Conservation (phyloP, 2,797 vertebrate genomes). For the Fistularia tabacaria region DNA sequence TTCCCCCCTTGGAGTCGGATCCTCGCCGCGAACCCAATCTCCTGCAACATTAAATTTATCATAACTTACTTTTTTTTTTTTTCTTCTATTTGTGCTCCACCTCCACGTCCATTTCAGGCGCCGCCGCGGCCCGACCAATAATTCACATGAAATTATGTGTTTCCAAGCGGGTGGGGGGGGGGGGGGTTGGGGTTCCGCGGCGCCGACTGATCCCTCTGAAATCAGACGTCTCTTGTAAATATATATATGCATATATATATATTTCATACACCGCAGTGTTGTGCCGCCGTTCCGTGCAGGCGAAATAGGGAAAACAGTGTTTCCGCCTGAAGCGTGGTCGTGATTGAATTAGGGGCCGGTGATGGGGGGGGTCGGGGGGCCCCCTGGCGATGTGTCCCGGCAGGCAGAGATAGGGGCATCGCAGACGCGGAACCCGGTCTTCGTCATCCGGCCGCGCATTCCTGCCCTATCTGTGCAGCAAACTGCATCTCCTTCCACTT, state of each 20-base stretch:
- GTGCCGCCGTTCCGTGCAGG: slow-evolving; percentile 11
- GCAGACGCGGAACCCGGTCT: slow-evolving; percentile 68
- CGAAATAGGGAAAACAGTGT: slow-evolving; percentile 26
- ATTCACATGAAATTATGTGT: slow-evolving; percentile 57
- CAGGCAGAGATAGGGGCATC: slow-evolving; percentile 74
- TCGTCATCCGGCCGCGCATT: slow-evolving; percentile 79
- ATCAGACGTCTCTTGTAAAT: slow-evolving; percentile 38
- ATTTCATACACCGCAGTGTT: slow-evolving; percentile 37
- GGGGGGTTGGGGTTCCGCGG: no score
- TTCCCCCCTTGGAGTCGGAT: slow-evolving; percentile 67
- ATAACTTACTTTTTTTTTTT: no score
- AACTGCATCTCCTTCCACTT: slow-evolving; percentile 82
- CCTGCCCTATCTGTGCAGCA: slow-evolving; percentile 81
- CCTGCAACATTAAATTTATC: slow-evolving; percentile 25
- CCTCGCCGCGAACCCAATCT: slow-evolving; percentile 65
- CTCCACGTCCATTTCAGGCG: slow-evolving; percentile 7
- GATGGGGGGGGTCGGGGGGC: slow-evolving; percentile 50
- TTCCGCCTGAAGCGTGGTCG: slow-evolving; percentile 27
- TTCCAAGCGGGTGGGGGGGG: no score
- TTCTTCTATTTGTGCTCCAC: no score
- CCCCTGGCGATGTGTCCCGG: slow-evolving; percentile 66
- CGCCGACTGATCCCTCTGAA: slow-evolving; percentile 32
- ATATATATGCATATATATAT: slow-evolving; percentile 38
- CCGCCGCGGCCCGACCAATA: slow-evolving; percentile 56
- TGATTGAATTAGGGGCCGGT: slow-evolving; percentile 39